Evolutionary conservation across 2,797 vertebrate species (phyloP).

Genomic region (Lacerta viridis): DNA sequence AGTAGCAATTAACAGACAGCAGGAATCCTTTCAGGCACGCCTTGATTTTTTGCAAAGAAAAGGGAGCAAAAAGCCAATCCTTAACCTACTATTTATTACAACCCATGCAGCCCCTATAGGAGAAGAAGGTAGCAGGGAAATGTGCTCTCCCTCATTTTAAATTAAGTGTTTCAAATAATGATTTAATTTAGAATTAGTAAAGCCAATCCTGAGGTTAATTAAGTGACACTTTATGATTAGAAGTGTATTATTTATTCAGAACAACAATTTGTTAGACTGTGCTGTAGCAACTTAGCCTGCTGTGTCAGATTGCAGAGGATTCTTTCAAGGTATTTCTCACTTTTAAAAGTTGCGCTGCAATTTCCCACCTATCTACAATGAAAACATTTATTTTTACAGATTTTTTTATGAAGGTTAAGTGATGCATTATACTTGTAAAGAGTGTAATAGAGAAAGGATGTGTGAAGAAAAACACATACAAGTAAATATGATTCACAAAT

Average conservation of each 20-base stretch:
- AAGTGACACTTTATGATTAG: constrained; percentile 78
- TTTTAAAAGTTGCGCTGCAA: constrained; percentile 47
- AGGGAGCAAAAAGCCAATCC: constrained; percentile 58
- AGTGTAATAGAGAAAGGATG: not conserved
- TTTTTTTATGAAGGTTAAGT: not conserved
- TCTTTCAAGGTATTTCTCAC: constrained; percentile 58
- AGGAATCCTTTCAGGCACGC: constrained; percentile 58
- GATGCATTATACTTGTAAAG: not conserved
- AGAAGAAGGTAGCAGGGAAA: constrained; percentile 56
- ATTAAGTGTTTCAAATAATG: constrained; percentile 74
- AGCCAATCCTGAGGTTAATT: constrained; percentile 78
- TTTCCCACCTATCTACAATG: not conserved
- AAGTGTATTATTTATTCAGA: constrained; percentile 81
- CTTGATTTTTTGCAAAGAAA: constrained; percentile 53
- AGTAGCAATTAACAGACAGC: constrained; percentile 66
- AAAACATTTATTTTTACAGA: not conserved
- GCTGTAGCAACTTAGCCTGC: constrained; percentile 64
- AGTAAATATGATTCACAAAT: not conserved
- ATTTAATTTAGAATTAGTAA: constrained; percentile 80
- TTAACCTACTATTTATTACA: constrained; percentile 62
- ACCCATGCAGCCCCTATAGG: constrained; percentile 54
- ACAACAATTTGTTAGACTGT: constrained; percentile 73
- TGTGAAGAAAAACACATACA: not conserved
- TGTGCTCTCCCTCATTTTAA: constrained; percentile 66
- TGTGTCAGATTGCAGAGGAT: constrained; percentile 62